Evolutionary conservation across 2,888 invertebrate genomes (phyloP), one percentile per base, ranked within the genome.

Genomic region (Lacanobia wlatinum): DNA sequence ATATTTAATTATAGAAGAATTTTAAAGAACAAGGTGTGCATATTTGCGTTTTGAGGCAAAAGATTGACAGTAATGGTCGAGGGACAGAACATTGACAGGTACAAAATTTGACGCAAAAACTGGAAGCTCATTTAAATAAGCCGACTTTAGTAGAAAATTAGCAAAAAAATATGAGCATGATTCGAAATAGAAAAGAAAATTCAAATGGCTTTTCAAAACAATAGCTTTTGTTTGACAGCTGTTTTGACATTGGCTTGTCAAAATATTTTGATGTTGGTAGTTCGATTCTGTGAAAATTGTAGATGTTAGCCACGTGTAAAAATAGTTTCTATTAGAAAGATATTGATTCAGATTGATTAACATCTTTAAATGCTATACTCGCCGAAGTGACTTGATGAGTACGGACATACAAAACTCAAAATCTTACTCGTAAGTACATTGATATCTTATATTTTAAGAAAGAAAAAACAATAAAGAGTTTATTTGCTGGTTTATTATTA

Each of bases 241-340:
- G 64, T 73, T 73, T 73, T 38, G 73, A 73, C 64, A 21, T 43
- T 14, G n/a, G 6, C 23, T 46, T 52, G 73, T 73, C 74, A 73
- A 65, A 73, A 73, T 43, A 59, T 52, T 48, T 65, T 52, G 58
- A 59, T 10, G 16, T 43, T 21, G 34, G 43, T 50, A 21, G 50
- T 48, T 60, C n/a, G 38, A 40, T 40, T 2, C 38, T 53, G 23
- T 70, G 46, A 10, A 58, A 48, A 43, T 40, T 8, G 2, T 21
- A 52, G 14, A 40, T 48, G 4, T 40, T 38, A 14, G 7, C 0
- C 16, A 16, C 8, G 16, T 46, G 2, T 21, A 21, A 16, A 55
- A 4, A 21, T n/a, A 23, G 7, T 48, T 1, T 48, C 7, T 38
- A 61, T 62, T 12, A 7, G 7, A 40, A 63, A 10, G 4, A 38